phyloP scores from a whole-genome alignment of 2,888 invertebrate genomes.

The Chrysolina oricalcia region DNA sequence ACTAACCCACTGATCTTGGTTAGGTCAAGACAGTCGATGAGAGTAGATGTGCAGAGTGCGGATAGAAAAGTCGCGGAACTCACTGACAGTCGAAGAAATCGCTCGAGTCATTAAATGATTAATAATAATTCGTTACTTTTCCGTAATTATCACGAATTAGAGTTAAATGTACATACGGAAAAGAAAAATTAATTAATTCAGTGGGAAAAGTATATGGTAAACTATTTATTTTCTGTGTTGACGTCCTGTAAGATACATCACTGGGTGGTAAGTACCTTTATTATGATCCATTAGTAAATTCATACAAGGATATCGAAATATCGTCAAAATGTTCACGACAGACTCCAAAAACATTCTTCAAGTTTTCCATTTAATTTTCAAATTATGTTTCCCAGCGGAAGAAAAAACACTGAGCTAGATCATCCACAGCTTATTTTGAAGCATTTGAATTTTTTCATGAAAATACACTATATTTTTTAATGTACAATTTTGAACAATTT shows the following conservation, averaged over 20 bases:
- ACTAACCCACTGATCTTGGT: slow-evolving; percentile 5
- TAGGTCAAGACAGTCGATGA: background rate
- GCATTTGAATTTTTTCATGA: no score
- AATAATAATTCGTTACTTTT: slow-evolving; percentile 4
- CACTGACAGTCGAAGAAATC: background rate
- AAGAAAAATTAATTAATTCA: background rate
- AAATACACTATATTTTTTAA: no score
- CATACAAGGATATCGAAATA: no score
- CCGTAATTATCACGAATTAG: background rate
- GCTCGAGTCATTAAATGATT: background rate
- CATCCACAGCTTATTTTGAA: no score
- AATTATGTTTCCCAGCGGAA: no score
- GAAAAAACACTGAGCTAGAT: no score
- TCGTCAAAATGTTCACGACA: no score
- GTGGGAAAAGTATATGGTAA: background rate
- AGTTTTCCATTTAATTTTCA: no score
- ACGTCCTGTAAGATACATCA: background rate
- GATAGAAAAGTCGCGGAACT: background rate
- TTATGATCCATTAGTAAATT: no score
- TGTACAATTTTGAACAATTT: no score
- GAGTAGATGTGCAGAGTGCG: background rate
- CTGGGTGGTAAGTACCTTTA: background rate
- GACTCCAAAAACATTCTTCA: no score
- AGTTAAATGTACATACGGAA: background rate
- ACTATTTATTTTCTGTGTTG: background rate